Conservation (phyloP, 2,888 invertebrate species). For the Drosophila longiperda region DNA sequence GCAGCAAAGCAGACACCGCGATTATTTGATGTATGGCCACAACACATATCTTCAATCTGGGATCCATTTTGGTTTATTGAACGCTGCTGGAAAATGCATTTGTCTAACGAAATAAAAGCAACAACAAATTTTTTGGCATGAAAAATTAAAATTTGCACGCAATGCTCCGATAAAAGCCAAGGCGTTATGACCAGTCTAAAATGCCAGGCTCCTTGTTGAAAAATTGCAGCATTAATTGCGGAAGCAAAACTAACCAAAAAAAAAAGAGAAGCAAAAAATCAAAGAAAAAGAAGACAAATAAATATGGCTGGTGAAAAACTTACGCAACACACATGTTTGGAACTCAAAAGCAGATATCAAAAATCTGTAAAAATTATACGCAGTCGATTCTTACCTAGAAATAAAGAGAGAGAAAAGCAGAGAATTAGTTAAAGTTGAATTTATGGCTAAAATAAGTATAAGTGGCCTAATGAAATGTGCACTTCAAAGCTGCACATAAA, state of each 20-base stretch:
- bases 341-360: conserved; percentile 4
- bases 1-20: background rate
- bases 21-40: conserved; percentile 10
- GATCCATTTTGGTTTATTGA: conserved; percentile 56
- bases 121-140: conserved; percentile 39
- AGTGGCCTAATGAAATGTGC: conserved; percentile 21
- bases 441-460: background rate
- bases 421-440: conserved; percentile 43
- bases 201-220: conserved; percentile 47
- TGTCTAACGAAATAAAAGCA: background rate
- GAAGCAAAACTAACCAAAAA: conserved; percentile 49
- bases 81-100: conserved; percentile 37
- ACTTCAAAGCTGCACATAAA: conserved; percentile 36
- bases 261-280: conserved; percentile 17
- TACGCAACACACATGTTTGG: conserved; percentile 55
- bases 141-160: conserved; percentile 79
- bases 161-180: conserved; percentile 52
- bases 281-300: conserved; percentile 7
- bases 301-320: conserved; percentile 46
- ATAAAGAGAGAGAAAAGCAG: conserved; percentile 34
- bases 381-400: conserved; percentile 67
- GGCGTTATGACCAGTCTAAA: conserved; percentile 56
- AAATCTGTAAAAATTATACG: conserved; percentile 3
- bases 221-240: conserved; percentile 75
- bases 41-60: conserved; percentile 56